These are phyloP conservation scores for Formica exsecta DNA, from an alignment of 1,140 invertebrate species.

Conservation along the genomic window DNA sequence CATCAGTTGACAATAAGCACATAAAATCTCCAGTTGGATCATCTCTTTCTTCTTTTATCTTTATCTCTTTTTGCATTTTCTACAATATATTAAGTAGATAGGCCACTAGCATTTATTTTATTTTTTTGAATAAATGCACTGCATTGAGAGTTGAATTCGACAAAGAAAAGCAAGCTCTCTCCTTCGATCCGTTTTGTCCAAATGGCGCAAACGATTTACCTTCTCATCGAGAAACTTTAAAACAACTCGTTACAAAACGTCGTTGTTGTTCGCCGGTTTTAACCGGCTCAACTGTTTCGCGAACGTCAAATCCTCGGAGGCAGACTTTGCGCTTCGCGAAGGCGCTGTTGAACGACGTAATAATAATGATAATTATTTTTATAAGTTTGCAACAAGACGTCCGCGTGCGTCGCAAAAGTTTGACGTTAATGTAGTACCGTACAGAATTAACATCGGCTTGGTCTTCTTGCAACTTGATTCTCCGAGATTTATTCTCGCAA, in stretches of 20 bases:
- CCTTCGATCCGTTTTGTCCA: constrained; percentile 20
- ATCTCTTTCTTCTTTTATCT: too few species aligned
- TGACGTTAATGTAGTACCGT: constrained; percentile 49
- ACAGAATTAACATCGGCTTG: constrained; percentile 53
- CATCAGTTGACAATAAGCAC: too few species aligned
- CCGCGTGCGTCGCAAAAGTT: constrained; percentile 48
- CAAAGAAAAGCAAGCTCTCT: constrained; percentile 43
- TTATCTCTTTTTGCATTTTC: neutral
- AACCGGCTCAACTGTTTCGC: constrained; percentile 65
- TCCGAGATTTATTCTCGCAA: constrained; percentile 44
- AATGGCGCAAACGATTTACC: constrained; percentile 50
- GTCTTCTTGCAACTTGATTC: constrained; percentile 37
- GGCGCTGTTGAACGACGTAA: constrained; percentile 56
- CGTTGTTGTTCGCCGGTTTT: constrained; percentile 44
- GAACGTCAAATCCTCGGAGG: constrained; percentile 47
- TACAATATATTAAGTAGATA: neutral
- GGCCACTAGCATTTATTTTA: constrained; percentile 15
- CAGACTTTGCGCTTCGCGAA: constrained; percentile 26
- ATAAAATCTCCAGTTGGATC: too few species aligned
- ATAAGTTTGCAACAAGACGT: constrained; percentile 60
- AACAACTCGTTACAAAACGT: constrained; percentile 66
- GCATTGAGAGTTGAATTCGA: constrained; percentile 20
- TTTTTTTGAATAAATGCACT: neutral
- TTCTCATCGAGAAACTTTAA: constrained; percentile 70
- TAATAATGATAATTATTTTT: constrained; percentile 74